Percentiles rank a stretch among this genome's conserved stretches.
Conservation (phyloP, 2,888 invertebrate genomes). For the Apantesis nais region DNA sequence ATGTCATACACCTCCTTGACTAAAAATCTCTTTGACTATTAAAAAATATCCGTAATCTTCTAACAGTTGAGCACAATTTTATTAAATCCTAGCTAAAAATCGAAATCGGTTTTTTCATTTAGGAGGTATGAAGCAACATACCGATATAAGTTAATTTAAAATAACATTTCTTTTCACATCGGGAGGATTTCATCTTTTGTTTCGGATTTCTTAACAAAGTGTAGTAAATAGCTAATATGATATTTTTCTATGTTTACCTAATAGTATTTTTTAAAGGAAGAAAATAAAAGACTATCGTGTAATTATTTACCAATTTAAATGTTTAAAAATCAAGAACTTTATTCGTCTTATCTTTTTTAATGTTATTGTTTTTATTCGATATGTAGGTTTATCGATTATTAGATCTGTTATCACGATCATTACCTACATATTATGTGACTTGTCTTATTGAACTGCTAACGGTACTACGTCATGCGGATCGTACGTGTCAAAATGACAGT, state of each 20-base stretch:
- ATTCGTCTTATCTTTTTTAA: neutral
- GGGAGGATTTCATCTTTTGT: too few relatives aligned
- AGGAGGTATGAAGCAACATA: too few relatives aligned
- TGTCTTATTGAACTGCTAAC: slow-evolving; percentile 17
- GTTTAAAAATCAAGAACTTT: neutral
- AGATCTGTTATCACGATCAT: slow-evolving; percentile 4
- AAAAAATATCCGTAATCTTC: too few relatives aligned
- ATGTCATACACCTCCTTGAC: too few relatives aligned
- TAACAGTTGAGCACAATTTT: too few relatives aligned
- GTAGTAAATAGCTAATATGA: neutral
- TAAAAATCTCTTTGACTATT: neutral
- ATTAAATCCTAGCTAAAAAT: too few relatives aligned
- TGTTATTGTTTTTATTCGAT: neutral
- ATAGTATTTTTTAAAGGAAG: too few relatives aligned
- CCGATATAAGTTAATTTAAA: too few relatives aligned
- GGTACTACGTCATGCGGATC: slow-evolving; percentile 36
- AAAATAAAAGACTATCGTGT: too few relatives aligned
- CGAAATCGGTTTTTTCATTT: too few relatives aligned
- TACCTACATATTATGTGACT: slow-evolving; percentile 17
- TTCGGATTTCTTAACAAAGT: too few relatives aligned
- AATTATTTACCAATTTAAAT: neutral
- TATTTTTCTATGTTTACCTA: neutral
- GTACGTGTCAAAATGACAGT: slow-evolving; percentile 52
- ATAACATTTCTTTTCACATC: too few relatives aligned
- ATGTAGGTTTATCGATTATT: slow-evolving; percentile 8